Conservation (phyloP, 2,797 vertebrate genomes). For the Denticeps clupeoides region DNA sequence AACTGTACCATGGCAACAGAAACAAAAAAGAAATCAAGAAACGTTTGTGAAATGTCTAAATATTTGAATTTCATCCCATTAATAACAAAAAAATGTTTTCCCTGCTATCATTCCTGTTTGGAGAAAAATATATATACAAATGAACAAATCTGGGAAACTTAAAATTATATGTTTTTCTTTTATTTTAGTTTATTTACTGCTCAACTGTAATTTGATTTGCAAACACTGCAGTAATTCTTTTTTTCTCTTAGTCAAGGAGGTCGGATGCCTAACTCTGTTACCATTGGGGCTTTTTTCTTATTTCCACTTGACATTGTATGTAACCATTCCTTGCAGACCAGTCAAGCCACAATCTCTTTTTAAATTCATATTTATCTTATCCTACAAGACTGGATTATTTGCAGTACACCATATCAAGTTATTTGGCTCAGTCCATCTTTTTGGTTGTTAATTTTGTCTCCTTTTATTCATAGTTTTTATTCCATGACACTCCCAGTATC, state of each 20-base stretch:
- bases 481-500: conserved; percentile 53
- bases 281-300: no score
- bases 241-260: conserved; percentile 16
- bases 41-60: conserved; percentile 76
- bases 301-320: conserved; percentile 39
- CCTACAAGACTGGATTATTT: neutral
- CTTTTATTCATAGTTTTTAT: neutral
- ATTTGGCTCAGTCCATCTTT: conserved; percentile 22
- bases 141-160: conserved; percentile 43
- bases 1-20: conserved; percentile 60
- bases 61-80: conserved; percentile 71
- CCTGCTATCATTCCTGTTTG: conserved; percentile 54
- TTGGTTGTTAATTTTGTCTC: conserved; percentile 6
- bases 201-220: conserved; percentile 53
- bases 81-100: conserved; percentile 60
- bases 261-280: no score
- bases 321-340: conserved; percentile 27
- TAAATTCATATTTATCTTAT: neutral
- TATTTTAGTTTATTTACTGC: conserved; percentile 34
- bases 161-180: conserved; percentile 43
- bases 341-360: conserved; percentile 18
- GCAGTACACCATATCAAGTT: conserved; percentile 19
- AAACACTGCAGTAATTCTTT: conserved; percentile 30
- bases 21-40: conserved; percentile 58
- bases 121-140: conserved; percentile 37